Conservation (phyloP, 2,888 invertebrate genomes). For the Macrosiphum euphorbiae region DNA sequence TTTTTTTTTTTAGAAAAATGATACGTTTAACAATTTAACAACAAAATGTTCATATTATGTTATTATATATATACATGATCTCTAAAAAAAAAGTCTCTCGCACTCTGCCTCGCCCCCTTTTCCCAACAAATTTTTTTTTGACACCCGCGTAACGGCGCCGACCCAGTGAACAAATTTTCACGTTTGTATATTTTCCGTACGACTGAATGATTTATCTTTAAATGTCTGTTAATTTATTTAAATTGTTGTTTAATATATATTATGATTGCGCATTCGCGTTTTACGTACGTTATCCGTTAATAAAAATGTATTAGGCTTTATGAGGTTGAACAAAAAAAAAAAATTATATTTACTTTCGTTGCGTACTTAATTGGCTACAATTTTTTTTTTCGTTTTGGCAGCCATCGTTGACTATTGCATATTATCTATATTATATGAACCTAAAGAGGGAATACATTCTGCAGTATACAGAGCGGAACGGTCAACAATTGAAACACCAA, state of each 20-base stretch:
- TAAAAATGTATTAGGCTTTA: background rate
- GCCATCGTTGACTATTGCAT: constrained; percentile 37
- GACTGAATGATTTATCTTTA: background rate
- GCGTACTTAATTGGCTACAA: constrained; percentile 49
- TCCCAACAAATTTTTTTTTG: background rate
- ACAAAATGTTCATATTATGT: constrained; percentile 37
- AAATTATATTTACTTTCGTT: background rate
- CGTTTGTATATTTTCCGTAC: constrained; percentile 1
- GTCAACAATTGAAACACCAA: background rate
- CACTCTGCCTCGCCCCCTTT: background rate
- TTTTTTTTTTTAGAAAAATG: constrained; percentile 51
- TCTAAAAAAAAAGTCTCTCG: constrained; percentile 53
- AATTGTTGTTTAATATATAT: constrained; percentile 11
- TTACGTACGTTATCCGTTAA: constrained; percentile 13
- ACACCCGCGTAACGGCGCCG: constrained; percentile 23
- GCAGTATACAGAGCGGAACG: background rate
- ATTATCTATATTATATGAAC: constrained; percentile 18
- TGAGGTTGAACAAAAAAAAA: constrained; percentile 50
- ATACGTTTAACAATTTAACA: constrained; percentile 55
- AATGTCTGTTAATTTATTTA: constrained; percentile 46
- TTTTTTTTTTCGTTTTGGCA: constrained; percentile 43
- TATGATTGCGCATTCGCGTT: background rate
- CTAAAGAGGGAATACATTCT: background rate
- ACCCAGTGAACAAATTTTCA: constrained; percentile 50
- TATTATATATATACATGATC: constrained; percentile 43